Evolutionary conservation across 2,113 vertebrate species (phyloP).

Genomic region (Strigops habroptila): DNA sequence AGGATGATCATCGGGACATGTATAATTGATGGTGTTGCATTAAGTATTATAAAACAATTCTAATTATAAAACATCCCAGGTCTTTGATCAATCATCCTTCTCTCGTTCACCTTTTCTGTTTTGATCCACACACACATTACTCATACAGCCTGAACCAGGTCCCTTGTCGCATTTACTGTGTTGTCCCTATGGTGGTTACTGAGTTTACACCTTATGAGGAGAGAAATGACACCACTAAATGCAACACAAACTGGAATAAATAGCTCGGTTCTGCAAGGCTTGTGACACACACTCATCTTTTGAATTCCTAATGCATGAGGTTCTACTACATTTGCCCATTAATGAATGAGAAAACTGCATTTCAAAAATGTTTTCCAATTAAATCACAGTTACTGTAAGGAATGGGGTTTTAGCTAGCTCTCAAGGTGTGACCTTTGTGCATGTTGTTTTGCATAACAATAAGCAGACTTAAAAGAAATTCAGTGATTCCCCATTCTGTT

Average conservation of each 20-base stretch:
- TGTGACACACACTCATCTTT: not conserved
- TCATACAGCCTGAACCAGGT: not conserved
- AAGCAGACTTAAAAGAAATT: not conserved
- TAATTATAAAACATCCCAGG: constrained; percentile 30
- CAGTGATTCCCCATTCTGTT: not conserved
- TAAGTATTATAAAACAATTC: constrained; percentile 19
- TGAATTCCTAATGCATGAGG: not conserved
- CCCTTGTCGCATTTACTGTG: rapidly evolving
- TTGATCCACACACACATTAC: not conserved
- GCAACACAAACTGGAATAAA: not conserved
- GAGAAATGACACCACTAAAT: not conserved
- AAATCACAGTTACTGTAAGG: not conserved
- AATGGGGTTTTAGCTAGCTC: not conserved
- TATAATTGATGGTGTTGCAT: not conserved
- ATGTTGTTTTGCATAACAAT: not conserved
- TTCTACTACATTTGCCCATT: constrained; percentile 17
- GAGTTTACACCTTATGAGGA: not conserved
- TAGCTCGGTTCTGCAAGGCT: not conserved
- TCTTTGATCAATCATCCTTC: constrained; percentile 25
- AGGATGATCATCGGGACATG: not conserved
- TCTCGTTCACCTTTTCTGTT: not conserved
- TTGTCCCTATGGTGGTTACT: rapidly evolving
- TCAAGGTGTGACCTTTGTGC: not conserved
- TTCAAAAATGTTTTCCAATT: not conserved
- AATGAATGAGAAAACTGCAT: constrained; percentile 4